Evolutionary conservation across 2,113 vertebrate genomes (phyloP).

Genomic region (Thamnaconus septentrionalis): DNA sequence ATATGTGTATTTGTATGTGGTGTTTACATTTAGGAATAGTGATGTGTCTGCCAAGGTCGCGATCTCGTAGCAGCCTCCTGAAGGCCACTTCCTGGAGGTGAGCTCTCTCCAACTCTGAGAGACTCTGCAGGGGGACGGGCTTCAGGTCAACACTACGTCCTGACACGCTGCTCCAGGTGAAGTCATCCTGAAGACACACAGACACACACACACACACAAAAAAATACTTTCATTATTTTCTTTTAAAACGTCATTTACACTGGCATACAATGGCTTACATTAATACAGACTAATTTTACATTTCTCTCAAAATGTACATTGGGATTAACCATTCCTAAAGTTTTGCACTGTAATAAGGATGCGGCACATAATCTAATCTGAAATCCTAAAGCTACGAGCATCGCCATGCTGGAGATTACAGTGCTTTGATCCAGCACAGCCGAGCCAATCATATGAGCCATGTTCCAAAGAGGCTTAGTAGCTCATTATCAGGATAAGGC

Average conservation of each 20-base stretch:
- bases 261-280: too few species aligned
- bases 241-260: too few species aligned
- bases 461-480: slow-evolving; percentile 72
- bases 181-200: slow-evolving; percentile 83
- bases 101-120: slow-evolving; percentile 92
- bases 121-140: slow-evolving; percentile 91
- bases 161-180: slow-evolving; percentile 95
- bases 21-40: slow-evolving; percentile 93
- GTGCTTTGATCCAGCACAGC: slow-evolving; percentile 72
- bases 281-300: not conserved
- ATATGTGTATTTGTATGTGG: not conserved
- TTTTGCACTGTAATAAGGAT: slow-evolving; percentile 17
- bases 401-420: slow-evolving; percentile 67
- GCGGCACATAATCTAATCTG: slow-evolving; percentile 46
- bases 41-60: slow-evolving; percentile 92
- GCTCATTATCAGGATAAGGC: slow-evolving; percentile 68
- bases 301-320: not conserved
- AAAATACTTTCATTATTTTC: not conserved
- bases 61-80: slow-evolving; percentile 88
- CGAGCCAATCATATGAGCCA: slow-evolving; percentile 68
- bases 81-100: slow-evolving; percentile 95
- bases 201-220: slow-evolving; percentile 25
- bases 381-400: slow-evolving; percentile 64
- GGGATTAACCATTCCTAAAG: slow-evolving; percentile 12
- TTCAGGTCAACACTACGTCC: slow-evolving; percentile 87